Conservation (phyloP, 2,113 vertebrate genomes). For the Pteropus alecto region DNA sequence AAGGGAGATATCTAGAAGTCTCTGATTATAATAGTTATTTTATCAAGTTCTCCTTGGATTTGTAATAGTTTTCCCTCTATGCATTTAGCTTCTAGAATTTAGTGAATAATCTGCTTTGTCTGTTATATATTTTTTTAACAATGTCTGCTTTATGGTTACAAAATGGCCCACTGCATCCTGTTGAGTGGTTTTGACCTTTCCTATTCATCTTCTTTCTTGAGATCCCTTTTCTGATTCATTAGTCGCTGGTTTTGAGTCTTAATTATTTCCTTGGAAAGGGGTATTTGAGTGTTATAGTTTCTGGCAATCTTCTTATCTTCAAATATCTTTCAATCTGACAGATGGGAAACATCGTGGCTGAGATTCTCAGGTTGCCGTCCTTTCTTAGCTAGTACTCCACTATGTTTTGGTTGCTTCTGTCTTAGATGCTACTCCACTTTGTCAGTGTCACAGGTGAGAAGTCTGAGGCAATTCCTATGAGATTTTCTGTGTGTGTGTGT, state of each 20-base stretch:
- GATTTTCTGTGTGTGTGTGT: neutral
- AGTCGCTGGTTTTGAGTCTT: neutral
- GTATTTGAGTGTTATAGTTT: neutral
- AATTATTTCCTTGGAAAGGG: neutral
- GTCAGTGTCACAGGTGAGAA: neutral
- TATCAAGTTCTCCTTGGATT: neutral
- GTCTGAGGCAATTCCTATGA: neutral
- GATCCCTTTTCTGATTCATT: neutral
- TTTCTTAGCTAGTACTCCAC: neutral
- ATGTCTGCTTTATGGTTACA: neutral
- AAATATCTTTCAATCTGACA: neutral
- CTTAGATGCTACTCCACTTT: neutral
- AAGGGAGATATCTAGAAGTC: neutral
- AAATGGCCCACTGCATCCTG: neutral
- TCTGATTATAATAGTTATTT: neutral
- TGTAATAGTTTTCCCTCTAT: neutral
- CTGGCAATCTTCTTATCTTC: neutral
- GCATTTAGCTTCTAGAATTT: neutral
- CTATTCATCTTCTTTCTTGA: neutral
- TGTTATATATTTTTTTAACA: neutral
- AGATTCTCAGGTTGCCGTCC: no score
- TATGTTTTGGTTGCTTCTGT: neutral
- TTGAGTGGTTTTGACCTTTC: neutral
- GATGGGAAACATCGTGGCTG: neutral
- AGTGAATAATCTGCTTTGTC: neutral